Evolutionary conservation across 2,888 invertebrate genomes (phyloP), one percentile per base, ranked within the genome.

Genomic region (Standfussiana lucernea): DNA sequence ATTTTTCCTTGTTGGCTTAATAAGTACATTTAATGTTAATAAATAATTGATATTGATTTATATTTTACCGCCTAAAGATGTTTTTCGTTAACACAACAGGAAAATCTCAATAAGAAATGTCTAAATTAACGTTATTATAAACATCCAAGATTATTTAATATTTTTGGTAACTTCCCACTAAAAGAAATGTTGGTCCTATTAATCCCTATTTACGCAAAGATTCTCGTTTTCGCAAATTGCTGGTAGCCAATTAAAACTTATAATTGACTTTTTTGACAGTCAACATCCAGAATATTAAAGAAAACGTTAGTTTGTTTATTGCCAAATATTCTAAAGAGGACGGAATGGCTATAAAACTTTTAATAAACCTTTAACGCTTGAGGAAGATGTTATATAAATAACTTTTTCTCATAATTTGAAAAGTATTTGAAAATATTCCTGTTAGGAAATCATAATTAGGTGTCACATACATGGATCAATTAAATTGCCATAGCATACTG

Each of bases 251-350:
- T 85, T 84, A 87, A 81, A 88, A 88, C 78, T 88, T 88, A 70
- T 88, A 87, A 88, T 88, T 88, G 83, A 79, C 84, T 81, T 77
- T 83, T 84, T 88, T 82, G 80, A 84, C 80, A 75, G n/a, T 42
- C 69, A 62, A 62, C 76, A 72, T 75, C 21, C 28, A 35, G n/a
- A 64, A 75, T 73, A 62, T 62, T 37, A 80, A 35, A 47, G 21
- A 65, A 65, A 37, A 73, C 6, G 53, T 80, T 72, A 80, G 65
- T 83, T 75, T 75, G 59, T 79, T 73, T 66, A 28, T 32, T 24
- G 8, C 28, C 32, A 84, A 75, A 42, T 75, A 72, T 68, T 67
- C 18, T 53, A 59, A 80, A 47, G 61, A 74, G 1, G 15, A 24
- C 40, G 50, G 0, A 72, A 53, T n/a, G n/a, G 0, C 21, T 42